These are phyloP conservation scores for Phortica okadai DNA, from an alignment of 2,888 invertebrate genomes.

Conservation along the genomic window DNA sequence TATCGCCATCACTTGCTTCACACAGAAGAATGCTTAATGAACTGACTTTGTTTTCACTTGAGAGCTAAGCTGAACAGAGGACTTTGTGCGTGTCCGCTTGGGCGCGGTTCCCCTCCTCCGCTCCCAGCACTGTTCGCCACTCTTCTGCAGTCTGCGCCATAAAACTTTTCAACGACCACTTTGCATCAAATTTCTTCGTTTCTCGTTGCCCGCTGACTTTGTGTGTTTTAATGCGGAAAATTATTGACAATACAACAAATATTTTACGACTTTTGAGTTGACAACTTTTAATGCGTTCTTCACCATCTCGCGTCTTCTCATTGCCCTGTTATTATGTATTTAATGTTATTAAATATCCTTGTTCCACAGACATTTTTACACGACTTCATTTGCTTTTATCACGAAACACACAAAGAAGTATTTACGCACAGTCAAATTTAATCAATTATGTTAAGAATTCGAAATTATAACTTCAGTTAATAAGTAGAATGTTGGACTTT, in stretches of 20 bases:
- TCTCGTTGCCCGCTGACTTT: slow-evolving; percentile 60
- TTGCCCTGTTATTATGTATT: not conserved
- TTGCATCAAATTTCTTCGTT: slow-evolving; percentile 33
- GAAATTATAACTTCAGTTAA: no score
- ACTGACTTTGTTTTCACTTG: not conserved
- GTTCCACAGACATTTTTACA: not conserved
- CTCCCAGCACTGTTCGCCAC: not conserved
- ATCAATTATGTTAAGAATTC: not conserved
- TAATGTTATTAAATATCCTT: not conserved
- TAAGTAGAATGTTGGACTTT: no score
- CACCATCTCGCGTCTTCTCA: not conserved
- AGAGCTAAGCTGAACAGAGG: slow-evolving; percentile 34
- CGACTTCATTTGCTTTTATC: not conserved
- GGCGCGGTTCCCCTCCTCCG: not conserved
- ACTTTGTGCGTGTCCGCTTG: slow-evolving; percentile 39
- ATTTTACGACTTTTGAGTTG: slow-evolving; percentile 70
- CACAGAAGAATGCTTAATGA: not conserved
- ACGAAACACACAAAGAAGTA: not conserved
- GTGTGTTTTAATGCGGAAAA: slow-evolving; percentile 67
- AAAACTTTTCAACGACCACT: slow-evolving; percentile 36
- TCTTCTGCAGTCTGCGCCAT: not conserved
- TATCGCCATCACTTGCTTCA: not conserved
- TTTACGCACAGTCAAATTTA: not conserved
- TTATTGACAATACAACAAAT: slow-evolving; percentile 72
- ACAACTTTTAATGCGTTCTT: slow-evolving; percentile 56